Evolutionary conservation across 2,888 invertebrate genomes (phyloP).

Genomic region (Ceraclea dissimilis): DNA sequence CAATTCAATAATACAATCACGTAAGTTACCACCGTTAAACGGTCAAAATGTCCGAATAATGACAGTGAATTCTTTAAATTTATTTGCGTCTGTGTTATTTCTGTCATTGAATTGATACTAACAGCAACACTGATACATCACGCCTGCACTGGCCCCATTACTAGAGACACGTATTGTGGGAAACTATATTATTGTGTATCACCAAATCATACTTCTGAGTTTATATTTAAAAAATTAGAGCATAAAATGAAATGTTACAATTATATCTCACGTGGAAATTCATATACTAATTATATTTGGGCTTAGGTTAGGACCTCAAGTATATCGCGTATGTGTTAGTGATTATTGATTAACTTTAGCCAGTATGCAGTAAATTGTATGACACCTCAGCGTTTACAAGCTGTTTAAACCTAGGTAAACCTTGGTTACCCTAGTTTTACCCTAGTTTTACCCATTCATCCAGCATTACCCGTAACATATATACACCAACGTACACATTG

Average conservation of each 20-base stretch:
- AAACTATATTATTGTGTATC: neutral
- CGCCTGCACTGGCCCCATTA: neutral
- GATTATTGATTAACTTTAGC: too few species aligned
- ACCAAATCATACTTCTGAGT: neutral
- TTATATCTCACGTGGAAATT: too few species aligned
- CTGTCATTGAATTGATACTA: neutral
- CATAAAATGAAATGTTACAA: neutral
- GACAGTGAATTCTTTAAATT: neutral
- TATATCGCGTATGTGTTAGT: too few species aligned
- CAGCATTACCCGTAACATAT: too few species aligned
- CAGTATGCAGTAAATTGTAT: too few species aligned
- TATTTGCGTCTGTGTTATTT: neutral
- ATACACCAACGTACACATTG: too few species aligned
- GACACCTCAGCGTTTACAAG: too few species aligned
- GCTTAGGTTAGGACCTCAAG: too few species aligned
- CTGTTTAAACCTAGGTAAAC: too few species aligned
- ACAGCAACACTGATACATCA: neutral
- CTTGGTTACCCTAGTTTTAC: too few species aligned
- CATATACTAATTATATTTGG: too few species aligned
- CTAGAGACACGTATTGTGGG: neutral
- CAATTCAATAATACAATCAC: slow-evolving; percentile 16
- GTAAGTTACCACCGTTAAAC: slow-evolving; percentile 15
- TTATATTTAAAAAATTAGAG: neutral
- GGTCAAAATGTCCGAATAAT: slow-evolving; percentile 15
- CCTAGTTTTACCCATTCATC: too few species aligned